Percentiles rank a stretch among this genome's conserved stretches.
Conservation (phyloP, 2,113 vertebrate species). For the Vulpes lagopus region DNA sequence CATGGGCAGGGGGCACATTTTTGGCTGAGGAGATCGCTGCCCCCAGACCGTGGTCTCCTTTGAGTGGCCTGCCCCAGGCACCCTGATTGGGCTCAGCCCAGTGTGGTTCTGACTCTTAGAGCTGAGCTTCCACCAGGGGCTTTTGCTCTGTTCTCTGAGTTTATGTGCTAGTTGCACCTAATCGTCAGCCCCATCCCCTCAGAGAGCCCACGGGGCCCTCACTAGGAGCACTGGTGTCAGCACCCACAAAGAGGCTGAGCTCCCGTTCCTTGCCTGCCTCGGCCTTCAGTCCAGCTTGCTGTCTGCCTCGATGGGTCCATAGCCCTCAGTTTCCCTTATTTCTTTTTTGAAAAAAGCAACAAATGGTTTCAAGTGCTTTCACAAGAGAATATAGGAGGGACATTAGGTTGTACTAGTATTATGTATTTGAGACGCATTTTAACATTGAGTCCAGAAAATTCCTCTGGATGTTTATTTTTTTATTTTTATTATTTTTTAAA, state of each 20-base stretch:
- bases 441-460: conserved; percentile 16
- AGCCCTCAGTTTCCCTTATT: neutral
- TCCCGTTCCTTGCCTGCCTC: neutral
- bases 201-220: neutral
- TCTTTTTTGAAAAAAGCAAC: neutral
- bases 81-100: neutral
- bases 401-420: neutral
- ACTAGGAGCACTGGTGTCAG: neutral
- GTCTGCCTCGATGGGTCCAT: neutral
- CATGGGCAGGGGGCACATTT: neutral
- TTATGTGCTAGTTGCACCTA: neutral
- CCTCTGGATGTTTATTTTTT: neutral
- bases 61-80: neutral
- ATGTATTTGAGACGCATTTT: neutral
- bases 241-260: neutral
- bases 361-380: neutral
- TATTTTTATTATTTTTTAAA: too few species aligned
- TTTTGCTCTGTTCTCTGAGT: neutral
- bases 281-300: neutral
- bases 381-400: neutral
- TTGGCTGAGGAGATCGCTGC: neutral
- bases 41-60: neutral
- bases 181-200: neutral
- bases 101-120: neutral
- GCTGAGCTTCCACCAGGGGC: neutral